A percentile compares a stretch with the other conserved stretches of the same genome.
These are phyloP conservation scores for Bombus waltoni DNA, from an alignment of 1,140 invertebrate species.

Conservation along the genomic window DNA sequence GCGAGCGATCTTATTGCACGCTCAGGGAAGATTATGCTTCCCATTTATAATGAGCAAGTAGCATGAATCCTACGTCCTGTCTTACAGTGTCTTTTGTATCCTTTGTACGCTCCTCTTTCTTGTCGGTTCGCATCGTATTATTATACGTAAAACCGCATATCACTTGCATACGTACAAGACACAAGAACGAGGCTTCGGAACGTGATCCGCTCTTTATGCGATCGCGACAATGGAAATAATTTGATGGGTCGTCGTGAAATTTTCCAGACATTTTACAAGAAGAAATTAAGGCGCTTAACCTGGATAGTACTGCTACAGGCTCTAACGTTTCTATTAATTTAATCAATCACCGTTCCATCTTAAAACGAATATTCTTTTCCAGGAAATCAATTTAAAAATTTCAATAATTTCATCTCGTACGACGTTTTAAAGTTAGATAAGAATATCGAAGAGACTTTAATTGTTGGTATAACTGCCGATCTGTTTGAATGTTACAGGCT, in stretches of 20 bases:
- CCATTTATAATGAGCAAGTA: constrained; percentile 46
- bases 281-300: too few species aligned
- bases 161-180: neutral
- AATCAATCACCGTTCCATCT: too few species aligned
- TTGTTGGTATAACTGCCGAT: too few species aligned
- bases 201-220: neutral
- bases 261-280: neutral
- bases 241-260: neutral
- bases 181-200: neutral
- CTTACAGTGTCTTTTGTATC: constrained; percentile 6
- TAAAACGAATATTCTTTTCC: too few species aligned
- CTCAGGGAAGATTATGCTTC: constrained; percentile 23
- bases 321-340: too few species aligned
- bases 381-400: too few species aligned
- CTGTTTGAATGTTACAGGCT: too few species aligned
- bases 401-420: too few species aligned
- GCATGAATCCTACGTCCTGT: constrained; percentile 44
- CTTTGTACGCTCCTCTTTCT: constrained; percentile 9
- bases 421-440: too few species aligned
- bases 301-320: too few species aligned
- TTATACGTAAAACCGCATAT: neutral
- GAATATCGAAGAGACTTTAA: too few species aligned
- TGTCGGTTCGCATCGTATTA: neutral
- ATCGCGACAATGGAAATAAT: neutral
- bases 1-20: constrained; percentile 14